phyloP scores from a whole-genome alignment of 2,888 invertebrate species.

The Scaeva pyrastri region DNA sequence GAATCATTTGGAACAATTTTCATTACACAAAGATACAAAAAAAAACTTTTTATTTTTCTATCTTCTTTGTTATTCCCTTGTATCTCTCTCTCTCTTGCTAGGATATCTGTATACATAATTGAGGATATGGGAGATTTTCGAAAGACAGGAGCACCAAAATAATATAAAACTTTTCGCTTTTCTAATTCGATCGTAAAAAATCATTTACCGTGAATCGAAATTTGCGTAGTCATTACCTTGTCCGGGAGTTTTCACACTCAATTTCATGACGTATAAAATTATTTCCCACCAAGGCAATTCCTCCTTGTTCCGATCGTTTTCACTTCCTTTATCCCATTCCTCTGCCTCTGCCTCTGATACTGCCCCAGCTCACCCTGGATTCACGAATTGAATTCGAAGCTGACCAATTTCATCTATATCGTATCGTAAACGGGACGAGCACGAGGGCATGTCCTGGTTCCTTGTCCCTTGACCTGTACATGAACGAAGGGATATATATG shows the following conservation, averaged over 20 bases:
- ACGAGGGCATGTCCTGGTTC: neutral
- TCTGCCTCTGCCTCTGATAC: too few relatives aligned
- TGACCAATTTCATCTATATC: constrained; percentile 45
- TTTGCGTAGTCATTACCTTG: constrained; percentile 71
- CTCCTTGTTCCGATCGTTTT: constrained; percentile 51
- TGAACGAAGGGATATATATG: constrained; percentile 47
- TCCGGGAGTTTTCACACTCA: constrained; percentile 74
- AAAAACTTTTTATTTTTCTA: constrained; percentile 5
- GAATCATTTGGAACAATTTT: constrained; percentile 60
- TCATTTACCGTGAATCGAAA: constrained; percentile 75
- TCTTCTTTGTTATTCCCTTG: constrained; percentile 4
- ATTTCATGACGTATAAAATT: constrained; percentile 73
- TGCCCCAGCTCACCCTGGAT: too few relatives aligned
- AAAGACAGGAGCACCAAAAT: neutral
- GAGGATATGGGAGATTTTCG: constrained; percentile 1
- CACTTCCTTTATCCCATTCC: constrained; percentile 22
- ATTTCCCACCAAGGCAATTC: constrained; percentile 55
- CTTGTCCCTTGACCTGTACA: constrained; percentile 22
- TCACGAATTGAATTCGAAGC: constrained; percentile 29
- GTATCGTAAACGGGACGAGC: neutral
- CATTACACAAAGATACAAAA: constrained; percentile 11
- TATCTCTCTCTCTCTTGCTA: neutral
- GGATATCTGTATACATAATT: neutral
- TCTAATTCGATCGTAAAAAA: constrained; percentile 75
- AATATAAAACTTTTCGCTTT: constrained; percentile 54